Percentiles rank a stretch among this genome's conserved stretches.
These are phyloP conservation scores for Ceyx margarethae DNA, from an alignment of 2,113 vertebrate species.

Conservation along the genomic window DNA sequence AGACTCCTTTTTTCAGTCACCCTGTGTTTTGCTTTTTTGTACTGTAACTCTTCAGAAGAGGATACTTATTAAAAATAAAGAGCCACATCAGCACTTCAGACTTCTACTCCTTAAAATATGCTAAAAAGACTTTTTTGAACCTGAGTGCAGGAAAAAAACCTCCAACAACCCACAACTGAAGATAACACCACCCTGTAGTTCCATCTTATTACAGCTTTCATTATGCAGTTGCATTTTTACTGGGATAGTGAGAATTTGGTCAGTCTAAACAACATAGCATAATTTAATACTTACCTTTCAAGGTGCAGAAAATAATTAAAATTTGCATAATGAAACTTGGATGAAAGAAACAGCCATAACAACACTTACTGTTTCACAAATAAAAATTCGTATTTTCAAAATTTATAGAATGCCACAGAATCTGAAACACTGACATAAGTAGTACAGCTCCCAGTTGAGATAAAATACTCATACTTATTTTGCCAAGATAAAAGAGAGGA, in stretches of 20 bases:
- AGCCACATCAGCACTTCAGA: not conserved
- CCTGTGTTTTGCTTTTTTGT: not conserved
- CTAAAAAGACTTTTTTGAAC: not conserved
- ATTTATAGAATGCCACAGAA: not conserved
- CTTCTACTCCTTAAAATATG: not conserved
- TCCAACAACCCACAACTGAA: not conserved
- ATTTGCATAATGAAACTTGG: not conserved
- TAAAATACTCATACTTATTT: not conserved
- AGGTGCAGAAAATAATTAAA: not conserved
- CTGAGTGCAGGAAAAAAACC: not conserved
- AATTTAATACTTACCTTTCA: not conserved
- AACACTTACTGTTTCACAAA: not conserved
- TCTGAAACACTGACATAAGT: not conserved
- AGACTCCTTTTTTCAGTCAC: not conserved
- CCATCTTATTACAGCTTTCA: not conserved
- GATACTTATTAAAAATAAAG: not conserved
- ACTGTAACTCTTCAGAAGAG: not conserved
- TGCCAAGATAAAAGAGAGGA: not conserved
- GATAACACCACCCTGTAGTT: not conserved
- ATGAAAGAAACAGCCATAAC: not conserved
- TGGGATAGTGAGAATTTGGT: not conserved
- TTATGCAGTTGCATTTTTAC: not conserved
- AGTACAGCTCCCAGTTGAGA: not conserved
- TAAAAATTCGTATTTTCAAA: not conserved
- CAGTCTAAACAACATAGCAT: not conserved